These are phyloP conservation scores for Ametastegia equiseti DNA, from an alignment of 2,888 invertebrate genomes.

Conservation along the genomic window DNA sequence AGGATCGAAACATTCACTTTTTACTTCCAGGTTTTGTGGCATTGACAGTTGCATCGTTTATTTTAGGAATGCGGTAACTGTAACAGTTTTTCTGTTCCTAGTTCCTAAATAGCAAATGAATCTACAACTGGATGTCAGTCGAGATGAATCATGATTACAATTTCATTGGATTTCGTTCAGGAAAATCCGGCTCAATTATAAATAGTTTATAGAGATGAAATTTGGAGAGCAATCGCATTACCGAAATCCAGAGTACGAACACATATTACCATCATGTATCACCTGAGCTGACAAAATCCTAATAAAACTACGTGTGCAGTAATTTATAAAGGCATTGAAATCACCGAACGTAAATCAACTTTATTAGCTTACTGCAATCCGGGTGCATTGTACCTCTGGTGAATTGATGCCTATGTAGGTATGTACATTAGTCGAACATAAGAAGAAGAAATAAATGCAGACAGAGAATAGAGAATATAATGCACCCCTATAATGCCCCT, in stretches of 20 bases:
- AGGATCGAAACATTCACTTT: not conserved
- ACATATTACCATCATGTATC: not conserved
- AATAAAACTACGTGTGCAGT: not conserved
- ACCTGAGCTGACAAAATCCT: not conserved
- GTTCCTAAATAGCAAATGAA: not conserved
- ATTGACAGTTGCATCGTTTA: not conserved
- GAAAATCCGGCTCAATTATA: not conserved
- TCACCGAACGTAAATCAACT: not conserved
- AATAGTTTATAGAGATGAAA: not conserved
- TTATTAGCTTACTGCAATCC: not conserved
- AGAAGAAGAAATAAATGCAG: not conserved
- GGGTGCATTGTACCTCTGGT: not conserved
- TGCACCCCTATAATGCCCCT: not conserved
- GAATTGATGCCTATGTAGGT: not conserved
- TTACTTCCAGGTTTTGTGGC: not conserved
- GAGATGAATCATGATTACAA: not conserved
- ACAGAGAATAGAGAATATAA: not conserved
- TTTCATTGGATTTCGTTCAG: not conserved
- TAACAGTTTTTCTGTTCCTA: not conserved
- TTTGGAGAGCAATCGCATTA: not conserved
- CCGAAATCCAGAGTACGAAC: not conserved
- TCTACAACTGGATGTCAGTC: not conserved
- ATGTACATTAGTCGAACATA: not conserved
- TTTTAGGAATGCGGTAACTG: not conserved
- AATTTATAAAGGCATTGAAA: slow-evolving; percentile 7